phyloP scores from a whole-genome alignment of 2,888 invertebrate species.

The Tetramorium bicarinatum region DNA sequence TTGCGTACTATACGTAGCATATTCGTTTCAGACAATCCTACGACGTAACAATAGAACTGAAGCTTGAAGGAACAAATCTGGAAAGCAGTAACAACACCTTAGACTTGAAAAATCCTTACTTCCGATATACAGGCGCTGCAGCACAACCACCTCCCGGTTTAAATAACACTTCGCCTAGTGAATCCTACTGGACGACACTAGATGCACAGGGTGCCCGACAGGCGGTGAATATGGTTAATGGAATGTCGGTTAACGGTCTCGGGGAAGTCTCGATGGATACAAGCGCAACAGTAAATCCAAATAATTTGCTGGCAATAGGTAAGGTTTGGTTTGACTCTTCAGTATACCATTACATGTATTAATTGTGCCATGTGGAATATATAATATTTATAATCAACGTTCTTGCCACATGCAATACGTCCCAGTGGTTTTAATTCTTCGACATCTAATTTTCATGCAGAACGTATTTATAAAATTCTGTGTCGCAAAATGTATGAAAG shows the following conservation, averaged over 20 bases:
- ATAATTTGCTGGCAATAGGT: conserved; percentile 85
- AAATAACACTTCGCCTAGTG: conserved; percentile 96
- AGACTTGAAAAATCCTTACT: conserved; percentile 99
- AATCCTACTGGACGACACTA: conserved; percentile 95
- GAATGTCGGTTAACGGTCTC: conserved; percentile 91
- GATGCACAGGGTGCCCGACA: conserved; percentile 91
- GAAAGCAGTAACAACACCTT: conserved; percentile 95
- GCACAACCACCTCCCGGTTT: conserved; percentile 97
- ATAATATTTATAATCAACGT: conserved; percentile 47
- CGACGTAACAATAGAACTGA: conserved; percentile 98
- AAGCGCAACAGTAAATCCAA: conserved; percentile 88
- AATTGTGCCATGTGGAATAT: conserved; percentile 30
- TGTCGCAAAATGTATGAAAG: conserved; percentile 21
- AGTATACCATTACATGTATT: conserved; percentile 59
- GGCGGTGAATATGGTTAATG: conserved; percentile 92
- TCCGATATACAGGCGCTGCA: conserved; percentile 97
- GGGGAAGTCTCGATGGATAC: conserved; percentile 92
- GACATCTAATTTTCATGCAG: conserved; percentile 8
- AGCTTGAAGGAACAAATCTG: conserved; percentile 95
- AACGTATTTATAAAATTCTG: conserved; percentile 35
- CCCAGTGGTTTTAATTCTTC: conserved; percentile 15
- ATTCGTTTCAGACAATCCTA: conserved; percentile 94
- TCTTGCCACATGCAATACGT: conserved; percentile 30
- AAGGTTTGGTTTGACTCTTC: conserved; percentile 74
- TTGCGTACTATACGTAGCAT: neutral